Base-by-base conservation (phyloP, 2,888 invertebrate genomes). In the Heliconius cydno region DNA sequence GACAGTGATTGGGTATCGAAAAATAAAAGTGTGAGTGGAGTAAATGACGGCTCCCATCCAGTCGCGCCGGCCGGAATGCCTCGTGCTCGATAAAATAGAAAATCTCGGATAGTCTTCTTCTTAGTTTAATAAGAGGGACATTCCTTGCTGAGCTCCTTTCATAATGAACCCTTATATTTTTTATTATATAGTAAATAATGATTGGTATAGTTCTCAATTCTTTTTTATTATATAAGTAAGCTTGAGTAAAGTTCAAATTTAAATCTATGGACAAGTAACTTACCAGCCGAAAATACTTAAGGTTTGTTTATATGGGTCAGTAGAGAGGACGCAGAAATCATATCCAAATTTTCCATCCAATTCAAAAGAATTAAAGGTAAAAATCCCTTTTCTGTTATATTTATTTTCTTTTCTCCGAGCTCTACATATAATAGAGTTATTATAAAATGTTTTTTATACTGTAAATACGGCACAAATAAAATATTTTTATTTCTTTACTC, bases 1-100 rank as follows among this genome's bases (percentile, higher is more conserved):
- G 82, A 79, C 80, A 80, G 73, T 82, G 79, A 80, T 82, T 82
- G 77, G 79, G 79, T 80, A 75, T 79, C 67, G 79, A 77, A 80
- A 74, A 80, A 80, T 75, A 80, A 75, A 76, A 76, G 28, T 28
- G 41, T 52, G n/a, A 68, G 41, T 41, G 28, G 28, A 77, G 63
- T 70, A 74, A 81, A 80, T 80, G 80, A 82, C 77, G 67, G 78
- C 76, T 82, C 70, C 60, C 63, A 79, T 79, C 74, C 77, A 66
- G 72, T 12, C 79, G 72, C 80, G 75, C 80, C 67, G 79, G 76
- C 78, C 67, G 72, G 77, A 74, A 79, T 72, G 71, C 71, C 76
- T 81, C 63, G 67, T 63, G 81, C 70, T 76, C 82, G 73, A 67
- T 75, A 75, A 70, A 75, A 82, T 74, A 70, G 81, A 79, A 79